phyloP scores from a whole-genome alignment of 2,797 vertebrate genomes.

The Gymnoscopelus microlampas region DNA sequence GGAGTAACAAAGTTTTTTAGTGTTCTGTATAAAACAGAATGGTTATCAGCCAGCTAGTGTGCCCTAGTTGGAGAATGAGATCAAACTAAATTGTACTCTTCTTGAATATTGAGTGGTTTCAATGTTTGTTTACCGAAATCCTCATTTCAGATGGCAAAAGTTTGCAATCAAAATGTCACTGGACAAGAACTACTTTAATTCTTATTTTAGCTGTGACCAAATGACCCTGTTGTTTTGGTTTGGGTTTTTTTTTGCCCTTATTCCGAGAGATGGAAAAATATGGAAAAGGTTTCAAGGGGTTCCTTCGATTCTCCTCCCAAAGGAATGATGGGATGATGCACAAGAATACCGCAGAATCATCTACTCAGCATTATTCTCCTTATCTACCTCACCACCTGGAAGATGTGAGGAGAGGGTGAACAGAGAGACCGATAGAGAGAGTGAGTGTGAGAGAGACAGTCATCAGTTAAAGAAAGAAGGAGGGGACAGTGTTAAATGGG shows the following conservation, averaged over 20 bases:
- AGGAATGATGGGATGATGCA: constrained; percentile 67
- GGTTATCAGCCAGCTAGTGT: too few species aligned
- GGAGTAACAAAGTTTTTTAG: neutral
- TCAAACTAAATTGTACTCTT: constrained; percentile 7
- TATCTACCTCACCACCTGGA: constrained; percentile 69
- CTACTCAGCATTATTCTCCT: constrained; percentile 66
- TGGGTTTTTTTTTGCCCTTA: constrained; percentile 3
- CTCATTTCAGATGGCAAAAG: constrained; percentile 10
- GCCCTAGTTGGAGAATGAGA: constrained; percentile 3
- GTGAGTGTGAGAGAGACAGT: constrained; percentile 31
- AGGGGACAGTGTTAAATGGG: constrained; percentile 56
- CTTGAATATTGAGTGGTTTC: constrained; percentile 20
- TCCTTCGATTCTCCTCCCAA: constrained; percentile 53
- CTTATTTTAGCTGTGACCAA: neutral
- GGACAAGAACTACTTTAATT: too few species aligned
- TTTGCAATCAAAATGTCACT: too few species aligned
- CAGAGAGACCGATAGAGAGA: constrained; percentile 14
- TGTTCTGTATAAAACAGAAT: neutral
- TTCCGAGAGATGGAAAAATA: constrained; percentile 40
- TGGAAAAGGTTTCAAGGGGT: constrained; percentile 59
- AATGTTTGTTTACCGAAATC: constrained; percentile 14
- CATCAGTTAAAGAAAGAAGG: constrained; percentile 54
- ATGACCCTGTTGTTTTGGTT: neutral
- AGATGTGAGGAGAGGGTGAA: constrained; percentile 42
- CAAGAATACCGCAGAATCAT: constrained; percentile 63